Evolutionary conservation across 1,140 invertebrate species (phyloP), one percentile per base, ranked within the genome.

Genomic region (Dendroctonus ponderosae): DNA sequence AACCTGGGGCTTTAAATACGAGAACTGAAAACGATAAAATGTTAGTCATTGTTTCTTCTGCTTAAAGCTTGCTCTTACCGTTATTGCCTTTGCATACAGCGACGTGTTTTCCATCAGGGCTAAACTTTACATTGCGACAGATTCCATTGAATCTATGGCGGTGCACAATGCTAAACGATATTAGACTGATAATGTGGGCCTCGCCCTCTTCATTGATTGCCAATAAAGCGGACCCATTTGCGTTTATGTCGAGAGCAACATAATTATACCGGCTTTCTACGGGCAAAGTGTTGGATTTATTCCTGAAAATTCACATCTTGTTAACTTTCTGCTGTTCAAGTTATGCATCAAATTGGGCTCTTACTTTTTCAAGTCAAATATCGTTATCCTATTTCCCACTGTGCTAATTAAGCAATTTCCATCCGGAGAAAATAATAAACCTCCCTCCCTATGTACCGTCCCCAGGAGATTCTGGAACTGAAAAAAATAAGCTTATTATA

Each of bases 381-480:
- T 81, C 6, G 92, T 91, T 52, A 98, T 90, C 76, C 92, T 85
- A 80, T 99, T 99, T 26, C 96, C 96, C 42, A 98, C 95, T 37
- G 96, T 95, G 80, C 94, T 97, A 43, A 98, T 89, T 7, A 99
- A 85, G 53, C 87, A 89, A 74, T 92, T 92, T 57, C 95, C 95
- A 90, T 98, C 94, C 39, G 86, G 85, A 7, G 91, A 87, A 79
- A 98, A 99, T 39, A 91, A 72, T 42, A 99, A 76, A 80, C 97
- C 90, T 37, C 97, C 96, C 78, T 90, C 90, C 38, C 84, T 82
- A 77, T 98, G 98, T 6, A 98, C 94, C 39, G 94, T 91, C 7
- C 96, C 96, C 44, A 98, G 80, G 58, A 98, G 81, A 82, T 98
- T 98, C 69, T 88, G 92, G 81, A 99, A 98, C 93, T 98, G 79